A percentile compares a stretch with the other conserved stretches of the same genome.
phyloP scores from a whole-genome alignment of 1,140 invertebrate genomes.

The Colletes latitarsis region DNA sequence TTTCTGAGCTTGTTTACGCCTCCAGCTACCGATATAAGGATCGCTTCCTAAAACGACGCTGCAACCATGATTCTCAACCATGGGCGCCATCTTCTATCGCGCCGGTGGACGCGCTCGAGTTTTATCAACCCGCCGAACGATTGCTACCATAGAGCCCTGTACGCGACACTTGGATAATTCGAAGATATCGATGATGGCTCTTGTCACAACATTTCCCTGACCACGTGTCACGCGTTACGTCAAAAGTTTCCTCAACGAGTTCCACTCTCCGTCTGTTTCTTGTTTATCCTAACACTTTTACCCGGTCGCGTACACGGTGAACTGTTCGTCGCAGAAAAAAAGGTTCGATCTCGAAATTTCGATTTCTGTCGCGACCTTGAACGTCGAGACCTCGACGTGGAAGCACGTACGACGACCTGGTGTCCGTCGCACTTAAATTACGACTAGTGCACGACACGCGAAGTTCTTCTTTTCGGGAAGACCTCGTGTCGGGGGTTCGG shows the following conservation, averaged over 20 bases:
- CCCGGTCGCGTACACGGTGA: background rate
- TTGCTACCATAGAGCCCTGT: background rate
- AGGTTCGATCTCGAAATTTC: background rate
- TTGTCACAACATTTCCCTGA: background rate
- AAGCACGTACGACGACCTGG: conserved; percentile 5
- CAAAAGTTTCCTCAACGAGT: background rate
- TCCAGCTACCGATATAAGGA: conserved; percentile 61
- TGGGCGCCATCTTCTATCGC: conserved; percentile 60
- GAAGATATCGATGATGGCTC: background rate
- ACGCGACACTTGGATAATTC: conserved; percentile 2
- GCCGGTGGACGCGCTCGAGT: background rate
- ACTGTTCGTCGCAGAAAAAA: too few relatives aligned
- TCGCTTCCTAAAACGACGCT: conserved; percentile 49
- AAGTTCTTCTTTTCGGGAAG: background rate
- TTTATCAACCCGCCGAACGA: background rate
- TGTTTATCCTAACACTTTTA: background rate
- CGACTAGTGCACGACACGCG: conserved; percentile 49
- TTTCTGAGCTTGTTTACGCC: conserved; percentile 54
- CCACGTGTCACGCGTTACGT: conserved; percentile 19
- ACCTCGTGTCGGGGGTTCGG: conserved; percentile 31
- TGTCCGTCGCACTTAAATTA: conserved; percentile 57
- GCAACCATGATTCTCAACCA: conserved; percentile 54
- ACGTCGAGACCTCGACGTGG: background rate
- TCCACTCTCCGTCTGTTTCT: background rate
- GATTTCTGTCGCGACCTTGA: conserved; percentile 13